Evolutionary conservation across 92 coral and sea anemone species (phyloP).

Genomic region (Porites evermanni): DNA sequence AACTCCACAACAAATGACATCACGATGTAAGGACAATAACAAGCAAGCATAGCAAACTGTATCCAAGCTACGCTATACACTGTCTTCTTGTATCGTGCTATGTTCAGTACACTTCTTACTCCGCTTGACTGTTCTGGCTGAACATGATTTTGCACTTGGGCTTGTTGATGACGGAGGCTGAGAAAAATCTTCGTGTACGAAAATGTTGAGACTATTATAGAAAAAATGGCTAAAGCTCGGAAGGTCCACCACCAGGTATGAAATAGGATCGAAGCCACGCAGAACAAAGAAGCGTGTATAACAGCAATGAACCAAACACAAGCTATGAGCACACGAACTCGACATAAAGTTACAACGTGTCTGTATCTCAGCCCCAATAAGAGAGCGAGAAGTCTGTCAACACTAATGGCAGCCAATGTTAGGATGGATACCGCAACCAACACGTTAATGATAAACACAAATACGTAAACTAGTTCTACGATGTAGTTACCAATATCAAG

Average conservation of each 20-base stretch:
- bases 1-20: neutral
- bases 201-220: neutral
- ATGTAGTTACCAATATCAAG: no score
- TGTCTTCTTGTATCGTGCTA: neutral
- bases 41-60: neutral
- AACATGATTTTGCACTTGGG: neutral
- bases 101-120: neutral
- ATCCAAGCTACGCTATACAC: neutral
- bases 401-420: neutral
- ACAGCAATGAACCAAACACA: no score
- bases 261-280: no score
- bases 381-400: slow-evolving; percentile 30
- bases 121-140: neutral
- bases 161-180: neutral
- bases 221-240: no score
- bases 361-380: slow-evolving; percentile 13
- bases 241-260: no score
- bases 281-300: no score
- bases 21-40: neutral
- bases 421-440: neutral
- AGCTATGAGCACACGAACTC: no score
- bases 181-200: neutral
- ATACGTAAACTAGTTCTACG: no score
- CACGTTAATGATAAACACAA: no score
- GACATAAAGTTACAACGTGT: no score